Percentiles rank a stretch among this genome's conserved stretches.
Conservation (phyloP, 2,888 invertebrate species). For the Pristionchus arcanus region DNA sequence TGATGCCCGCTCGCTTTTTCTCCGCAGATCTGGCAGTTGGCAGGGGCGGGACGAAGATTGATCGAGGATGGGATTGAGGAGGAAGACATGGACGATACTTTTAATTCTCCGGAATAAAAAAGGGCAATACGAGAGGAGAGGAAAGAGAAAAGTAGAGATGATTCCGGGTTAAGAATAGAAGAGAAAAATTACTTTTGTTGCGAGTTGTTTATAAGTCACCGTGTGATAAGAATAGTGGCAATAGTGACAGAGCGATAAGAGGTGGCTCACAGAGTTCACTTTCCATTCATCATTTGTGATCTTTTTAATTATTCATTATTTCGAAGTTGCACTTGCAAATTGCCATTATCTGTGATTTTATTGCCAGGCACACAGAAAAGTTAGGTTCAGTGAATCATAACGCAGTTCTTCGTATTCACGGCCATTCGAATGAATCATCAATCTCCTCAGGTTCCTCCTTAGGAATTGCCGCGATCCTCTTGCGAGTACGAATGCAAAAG, state of each 20-base stretch:
- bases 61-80: not conserved
- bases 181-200: not conserved
- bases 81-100: not conserved
- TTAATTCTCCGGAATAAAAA: too few relatives aligned
- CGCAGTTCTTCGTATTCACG: too few relatives aligned
- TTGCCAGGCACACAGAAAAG: too few relatives aligned
- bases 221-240: not conserved
- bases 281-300: not conserved
- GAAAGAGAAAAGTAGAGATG: too few relatives aligned
- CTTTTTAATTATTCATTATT: not conserved
- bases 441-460: too few relatives aligned
- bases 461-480: too few relatives aligned
- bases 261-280: not conserved
- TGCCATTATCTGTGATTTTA: too few relatives aligned
- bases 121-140: too few relatives aligned
- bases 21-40: not conserved
- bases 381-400: too few relatives aligned
- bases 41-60: not conserved
- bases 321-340: not conserved
- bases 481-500: too few relatives aligned
- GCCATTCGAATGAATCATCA: too few relatives aligned
- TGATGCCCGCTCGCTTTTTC: slow-evolving; percentile 3
- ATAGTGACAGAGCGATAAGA: not conserved
- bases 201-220: not conserved
- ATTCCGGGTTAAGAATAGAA: too few relatives aligned